Base-by-base conservation (phyloP, 2,113 vertebrate species). In the Myiopsitta monachus region DNA sequence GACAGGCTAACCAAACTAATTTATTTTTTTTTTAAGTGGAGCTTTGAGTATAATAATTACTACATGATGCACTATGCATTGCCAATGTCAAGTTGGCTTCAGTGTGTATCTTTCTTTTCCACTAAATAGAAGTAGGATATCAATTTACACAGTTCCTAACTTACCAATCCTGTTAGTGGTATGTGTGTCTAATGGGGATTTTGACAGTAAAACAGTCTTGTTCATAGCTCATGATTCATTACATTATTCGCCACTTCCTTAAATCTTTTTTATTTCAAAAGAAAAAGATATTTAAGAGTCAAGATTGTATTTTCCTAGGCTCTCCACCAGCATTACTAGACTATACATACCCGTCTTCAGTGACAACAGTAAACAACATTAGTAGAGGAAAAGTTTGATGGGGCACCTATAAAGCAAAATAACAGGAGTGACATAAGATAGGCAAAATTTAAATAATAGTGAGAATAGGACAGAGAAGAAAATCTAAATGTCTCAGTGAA, bases 141-240 rank as follows among this genome's bases (percentile, higher is more conserved):
- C 91, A 78, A 80, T 80, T 96, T 95, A 91, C 84, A 77, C 13
- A 84, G 84, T 21, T 91, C 57, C 78, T 87, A 82, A 88, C 90
- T 96, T 83, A 78, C 81, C 82, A 59, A 12, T 94, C 54, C 81
- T 80, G 38, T 87, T 83, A 67, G 82, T 54, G 82, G 43, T 74
- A 69, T 89, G 91, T 93, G 76, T 83, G 30, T 75, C 73, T 96
- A 96, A 88, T 68, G 84, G 83, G 81, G 59, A 92, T 90, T 96
- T 83, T 94, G 94, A 97, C 94, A 94, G 72, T 87, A 90, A 95
- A 96, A 82, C 68, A 87, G 49, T 68, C 87, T 72, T 8, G 5
- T 84, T 96, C 96, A 96, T 75, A 94, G 78, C 52, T 82, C 5
- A 7, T 88, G 96, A 97, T 95, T 97, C 96, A 97, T 94, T 96